These are phyloP conservation scores for Ivindomyrus marchei DNA, from an alignment of 2,113 vertebrate species.

Conservation along the genomic window DNA sequence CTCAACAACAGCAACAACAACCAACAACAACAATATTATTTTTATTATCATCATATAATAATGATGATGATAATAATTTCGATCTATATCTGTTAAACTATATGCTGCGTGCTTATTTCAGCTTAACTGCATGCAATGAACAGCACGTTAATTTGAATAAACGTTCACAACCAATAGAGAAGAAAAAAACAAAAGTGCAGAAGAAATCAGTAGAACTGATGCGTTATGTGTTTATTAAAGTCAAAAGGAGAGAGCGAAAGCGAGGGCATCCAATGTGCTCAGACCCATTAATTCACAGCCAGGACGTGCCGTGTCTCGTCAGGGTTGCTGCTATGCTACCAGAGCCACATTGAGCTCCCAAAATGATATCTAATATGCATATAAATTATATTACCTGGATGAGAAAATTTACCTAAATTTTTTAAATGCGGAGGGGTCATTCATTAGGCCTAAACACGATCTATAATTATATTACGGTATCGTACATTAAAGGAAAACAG, in stretches of 20 bases:
- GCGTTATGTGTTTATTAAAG: neutral
- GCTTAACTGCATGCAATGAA: neutral
- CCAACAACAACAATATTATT: neutral
- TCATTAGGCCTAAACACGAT: neutral
- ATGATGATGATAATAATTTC: neutral
- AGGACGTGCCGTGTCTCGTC: neutral
- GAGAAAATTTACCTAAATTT: neutral
- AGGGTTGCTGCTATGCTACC: neutral
- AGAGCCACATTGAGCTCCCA: neutral
- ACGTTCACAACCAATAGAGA: neutral
- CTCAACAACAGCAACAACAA: neutral
- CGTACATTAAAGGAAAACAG: neutral
- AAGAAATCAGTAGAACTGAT: neutral
- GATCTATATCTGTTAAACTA: neutral
- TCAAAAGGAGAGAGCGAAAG: neutral
- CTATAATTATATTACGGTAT: neutral
- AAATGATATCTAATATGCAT: neutral
- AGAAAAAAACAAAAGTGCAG: neutral
- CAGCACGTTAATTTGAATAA: neutral
- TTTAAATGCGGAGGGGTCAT: neutral
- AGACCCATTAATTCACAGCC: neutral
- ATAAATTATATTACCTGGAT: neutral
- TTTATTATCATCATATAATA: neutral
- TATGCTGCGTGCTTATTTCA: neutral
- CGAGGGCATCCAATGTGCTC: neutral